Percentiles rank a stretch among this genome's conserved stretches.
Conservation (phyloP, 1,140 invertebrate species). For the Brachionus manjavacas region DNA sequence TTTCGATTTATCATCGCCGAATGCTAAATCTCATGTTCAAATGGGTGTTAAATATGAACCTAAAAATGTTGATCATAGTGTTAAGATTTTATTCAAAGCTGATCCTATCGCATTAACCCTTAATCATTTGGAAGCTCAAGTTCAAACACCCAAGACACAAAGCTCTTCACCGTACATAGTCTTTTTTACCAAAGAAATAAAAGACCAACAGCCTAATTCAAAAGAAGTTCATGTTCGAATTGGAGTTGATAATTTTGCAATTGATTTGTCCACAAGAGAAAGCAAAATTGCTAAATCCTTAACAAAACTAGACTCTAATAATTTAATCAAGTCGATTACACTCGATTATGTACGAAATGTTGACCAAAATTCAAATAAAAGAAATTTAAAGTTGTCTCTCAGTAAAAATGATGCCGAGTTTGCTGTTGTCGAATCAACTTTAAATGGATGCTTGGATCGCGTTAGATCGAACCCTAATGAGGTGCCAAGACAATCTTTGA, state of each 20-base stretch:
- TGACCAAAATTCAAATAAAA: not conserved
- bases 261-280: not conserved
- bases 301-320: not conserved
- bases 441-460: not conserved
- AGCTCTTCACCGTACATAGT: not conserved
- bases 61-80: not conserved
- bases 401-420: conserved; percentile 4
- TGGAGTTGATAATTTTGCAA: not conserved
- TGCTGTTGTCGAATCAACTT: not conserved
- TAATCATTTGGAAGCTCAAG: not conserved
- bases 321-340: not conserved
- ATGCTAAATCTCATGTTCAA: not conserved
- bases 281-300: not conserved
- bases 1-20: not conserved
- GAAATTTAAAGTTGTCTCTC: not conserved
- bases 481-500: conserved; percentile 10
- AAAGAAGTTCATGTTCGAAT: not conserved
- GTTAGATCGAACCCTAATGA: not conserved
- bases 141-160: not conserved
- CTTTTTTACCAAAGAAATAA: not conserved
- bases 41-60: not conserved
- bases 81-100: not conserved
- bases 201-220: not conserved
- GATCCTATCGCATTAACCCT: not conserved
- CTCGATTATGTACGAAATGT: not conserved